phyloP scores from a whole-genome alignment of 2,797 vertebrate species.

The Oreonectes daqikongensis region DNA sequence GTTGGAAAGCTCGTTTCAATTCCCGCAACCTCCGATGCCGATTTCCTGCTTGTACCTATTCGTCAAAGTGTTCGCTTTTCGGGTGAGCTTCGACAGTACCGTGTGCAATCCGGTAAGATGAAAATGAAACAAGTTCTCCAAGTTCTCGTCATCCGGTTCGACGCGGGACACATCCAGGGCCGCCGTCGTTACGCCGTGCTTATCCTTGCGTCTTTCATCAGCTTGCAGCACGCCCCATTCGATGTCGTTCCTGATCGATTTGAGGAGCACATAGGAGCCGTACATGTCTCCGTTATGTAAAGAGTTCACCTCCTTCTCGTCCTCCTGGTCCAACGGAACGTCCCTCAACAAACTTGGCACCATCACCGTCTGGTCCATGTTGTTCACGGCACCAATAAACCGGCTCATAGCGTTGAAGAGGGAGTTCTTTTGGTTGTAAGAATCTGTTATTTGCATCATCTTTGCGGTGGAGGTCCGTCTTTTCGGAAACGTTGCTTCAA shows the following conservation, averaged over 20 bases:
- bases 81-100: constrained; percentile 88
- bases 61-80: constrained; percentile 88
- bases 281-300: constrained; percentile 89
- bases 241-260: constrained; percentile 94
- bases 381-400: constrained; percentile 94
- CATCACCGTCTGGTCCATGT: constrained; percentile 99
- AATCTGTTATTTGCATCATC: constrained; percentile 89
- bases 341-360: constrained; percentile 94
- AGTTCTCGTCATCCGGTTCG: constrained; percentile 80
- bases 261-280: constrained; percentile 92
- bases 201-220: constrained; percentile 74
- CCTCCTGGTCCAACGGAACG: constrained; percentile 88
- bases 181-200: constrained; percentile 64
- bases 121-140: constrained; percentile 89
- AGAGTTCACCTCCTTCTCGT: constrained; percentile 74
- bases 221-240: constrained; percentile 89
- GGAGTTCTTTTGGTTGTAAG: constrained; percentile 89
- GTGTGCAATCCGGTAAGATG: constrained; percentile 88
- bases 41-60: constrained; percentile 93
- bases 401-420: constrained; percentile 93
- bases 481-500: too few relatives aligned
- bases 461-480: constrained; percentile 22
- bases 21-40: constrained; percentile 82
- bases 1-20: constrained; percentile 62
- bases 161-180: constrained; percentile 64